These are phyloP conservation scores for Planiliza haematocheilus DNA, from an alignment of 2,113 vertebrate genomes.

Conservation along the genomic window DNA sequence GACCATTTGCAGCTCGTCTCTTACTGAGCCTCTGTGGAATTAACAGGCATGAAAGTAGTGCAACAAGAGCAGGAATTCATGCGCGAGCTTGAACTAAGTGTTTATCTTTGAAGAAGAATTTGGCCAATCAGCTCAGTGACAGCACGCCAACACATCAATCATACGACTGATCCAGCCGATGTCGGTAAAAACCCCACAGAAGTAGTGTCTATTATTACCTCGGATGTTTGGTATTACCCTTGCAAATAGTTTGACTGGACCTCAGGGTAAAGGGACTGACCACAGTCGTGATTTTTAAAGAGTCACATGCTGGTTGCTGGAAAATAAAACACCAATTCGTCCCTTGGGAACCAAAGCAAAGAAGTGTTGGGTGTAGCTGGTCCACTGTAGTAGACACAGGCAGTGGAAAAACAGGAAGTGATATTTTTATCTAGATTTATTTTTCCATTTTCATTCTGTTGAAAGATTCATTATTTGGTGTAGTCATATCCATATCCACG, in stretches of 20 bases:
- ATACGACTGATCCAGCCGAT: not conserved
- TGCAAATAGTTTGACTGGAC: constrained; percentile 23
- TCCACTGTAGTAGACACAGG: not conserved
- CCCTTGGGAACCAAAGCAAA: constrained; percentile 16
- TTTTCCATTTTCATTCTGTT: not conserved
- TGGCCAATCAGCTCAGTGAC: not conserved
- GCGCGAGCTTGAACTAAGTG: not conserved
- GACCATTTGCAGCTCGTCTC: constrained; percentile 71
- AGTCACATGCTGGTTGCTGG: constrained; percentile 31
- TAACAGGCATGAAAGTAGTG: constrained; percentile 60
- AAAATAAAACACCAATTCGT: constrained; percentile 56
- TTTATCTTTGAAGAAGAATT: not conserved
- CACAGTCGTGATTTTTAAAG: constrained; percentile 4
- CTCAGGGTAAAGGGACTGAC: constrained; percentile 42
- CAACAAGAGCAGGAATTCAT: constrained; percentile 39
- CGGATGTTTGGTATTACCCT: constrained; percentile 1
- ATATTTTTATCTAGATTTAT: constrained; percentile 12
- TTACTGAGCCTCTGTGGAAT: constrained; percentile 65
- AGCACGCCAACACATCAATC: constrained; percentile 1
- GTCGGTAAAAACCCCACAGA: not conserved
- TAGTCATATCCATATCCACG: too few species aligned
- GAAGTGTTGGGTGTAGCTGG: not conserved
- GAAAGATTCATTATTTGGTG: too few species aligned
- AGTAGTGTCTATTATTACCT: constrained; percentile 26
- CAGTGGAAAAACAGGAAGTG: constrained; percentile 10